Base-by-base conservation (phyloP, 2,797 vertebrate species). In the Micromesistius poutassou region DNA sequence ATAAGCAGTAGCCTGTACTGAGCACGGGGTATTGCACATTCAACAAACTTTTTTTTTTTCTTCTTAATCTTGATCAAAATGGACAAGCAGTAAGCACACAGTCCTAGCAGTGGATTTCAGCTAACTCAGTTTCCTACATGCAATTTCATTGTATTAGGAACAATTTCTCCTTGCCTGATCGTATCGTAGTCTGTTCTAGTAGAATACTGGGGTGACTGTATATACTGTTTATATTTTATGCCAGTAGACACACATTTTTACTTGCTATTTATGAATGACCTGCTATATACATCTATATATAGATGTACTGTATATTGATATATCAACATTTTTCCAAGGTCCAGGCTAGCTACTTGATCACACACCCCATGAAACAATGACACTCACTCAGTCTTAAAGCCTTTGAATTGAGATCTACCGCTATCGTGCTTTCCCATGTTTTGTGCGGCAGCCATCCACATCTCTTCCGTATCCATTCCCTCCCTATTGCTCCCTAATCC, bases 401-500 rank as follows among this genome's bases (percentile, higher is more conserved):
- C 55, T 8, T 5, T 62, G 55, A 25, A 25, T 9, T 62, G 22
- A 62, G 5, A 62, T 62, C 55, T 62, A 7, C 55, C n/a, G 22
- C 7, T 62, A 16, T n/a, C 8, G 55, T 25, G 55, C 55, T 62
- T 4, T 25, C 55, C 22, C 55, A 25, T 6, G 22, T 62, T 62
- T 25, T n/a, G 22, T 62, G n/a, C 2, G 55, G 55, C 55, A 25
- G 22, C 22, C 68, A 14, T 75, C 74, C 30, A 71, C 14, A 31
- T 71, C 13, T 16, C 30, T 13, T 5, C 66, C 66, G 1, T 70
- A n/a, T 70, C 66, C 66, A 30, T 28, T 70, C 66, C 25, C 28
- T 31, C 28, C 8, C 55, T 62, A 6, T 71, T 5, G 30, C 10
- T 30, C 87, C 87, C 73, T 76, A 74, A 87, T 88, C 87, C 90